phyloP scores from a whole-genome alignment of 2,888 invertebrate species.

The Cremastinae sp. region DNA sequence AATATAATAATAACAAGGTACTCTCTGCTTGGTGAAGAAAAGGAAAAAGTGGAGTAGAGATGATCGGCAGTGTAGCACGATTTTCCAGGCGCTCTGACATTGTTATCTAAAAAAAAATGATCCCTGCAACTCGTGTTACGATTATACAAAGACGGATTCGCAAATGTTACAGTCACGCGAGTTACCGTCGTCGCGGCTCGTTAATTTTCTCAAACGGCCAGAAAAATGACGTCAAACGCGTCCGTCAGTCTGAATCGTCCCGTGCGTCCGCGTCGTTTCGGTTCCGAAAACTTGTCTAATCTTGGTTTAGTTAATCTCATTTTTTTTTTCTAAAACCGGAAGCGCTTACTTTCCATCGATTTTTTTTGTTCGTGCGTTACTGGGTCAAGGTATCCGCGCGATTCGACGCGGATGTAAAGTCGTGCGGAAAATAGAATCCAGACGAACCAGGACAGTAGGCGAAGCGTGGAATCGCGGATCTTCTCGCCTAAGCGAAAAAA shows the following conservation, averaged over 20 bases:
- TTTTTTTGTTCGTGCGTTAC: background rate
- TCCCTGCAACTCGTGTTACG: constrained; percentile 36
- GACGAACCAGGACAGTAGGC: constrained; percentile 58
- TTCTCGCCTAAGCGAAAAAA: background rate
- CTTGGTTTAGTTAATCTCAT: no score
- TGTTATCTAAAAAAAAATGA: constrained; percentile 30
- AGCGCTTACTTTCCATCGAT: background rate
- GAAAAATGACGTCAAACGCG: constrained; percentile 39
- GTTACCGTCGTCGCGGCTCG: constrained; percentile 50
- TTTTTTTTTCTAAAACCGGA: background rate
- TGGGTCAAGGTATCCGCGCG: background rate
- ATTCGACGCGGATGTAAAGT: background rate
- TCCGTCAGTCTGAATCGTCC: constrained; percentile 46
- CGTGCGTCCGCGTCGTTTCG: constrained; percentile 42
- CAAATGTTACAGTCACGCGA: constrained; percentile 49
- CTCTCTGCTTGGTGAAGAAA: constrained; percentile 37
- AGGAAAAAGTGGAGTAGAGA: background rate
- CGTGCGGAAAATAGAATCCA: constrained; percentile 24
- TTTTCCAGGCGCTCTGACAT: constrained; percentile 12
- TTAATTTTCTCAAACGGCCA: constrained; percentile 41
- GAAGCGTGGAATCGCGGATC: constrained; percentile 54
- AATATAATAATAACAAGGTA: constrained; percentile 42
- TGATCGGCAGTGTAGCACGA: constrained; percentile 19
- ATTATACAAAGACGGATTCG: constrained; percentile 29
- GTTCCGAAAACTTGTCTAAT: background rate